Base-by-base conservation (phyloP, 2,113 vertebrate species). In the Phainopepla nitens region DNA sequence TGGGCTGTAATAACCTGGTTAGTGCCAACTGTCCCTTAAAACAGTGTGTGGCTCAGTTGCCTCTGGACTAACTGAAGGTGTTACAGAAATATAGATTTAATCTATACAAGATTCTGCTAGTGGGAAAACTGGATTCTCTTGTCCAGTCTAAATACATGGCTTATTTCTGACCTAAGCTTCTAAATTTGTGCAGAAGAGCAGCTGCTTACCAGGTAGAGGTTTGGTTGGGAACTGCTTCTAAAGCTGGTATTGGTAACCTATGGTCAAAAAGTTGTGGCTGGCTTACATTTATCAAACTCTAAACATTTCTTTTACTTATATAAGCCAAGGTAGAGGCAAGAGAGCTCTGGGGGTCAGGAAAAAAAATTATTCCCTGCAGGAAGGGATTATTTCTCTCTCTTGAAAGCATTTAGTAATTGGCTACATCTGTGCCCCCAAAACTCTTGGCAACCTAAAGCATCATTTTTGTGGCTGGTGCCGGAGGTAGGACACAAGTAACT, bases 361-460 rank as follows among this genome's bases (percentile, higher is more conserved):
- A 80, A 39, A 49, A 77, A 95, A 66, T 85, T 16, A 25, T 25
- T 94, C 50, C 71, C 65, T 90, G 54, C 71, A 66, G 82, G 39
- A 90, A 87, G 60, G 82, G 75, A 96, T 93, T 93, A 89, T 60
- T 95, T 87, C 31, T 92, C 16, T 35, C 45, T 77, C 83, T 64
- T 73, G 68, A 83, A 93, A 70, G 25, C 54, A 10, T 45, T 85
- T 69, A n/a, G 35, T 93, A 90, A 95, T 90, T 91, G 93, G 62
- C 90, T 82, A 11, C 94, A 90, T 96, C 70, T 96, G 91, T 66
- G 58, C 64, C 66, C 54, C 62, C 45, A 82, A 47, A 79, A 60
- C 70, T 51, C 81, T 54, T 93, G 89, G 89, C 84, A 92, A 18
- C 70, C 33, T 15, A 14, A 69, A 70, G 45, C 45, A 45, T 70